Base-by-base conservation (phyloP, 2,888 invertebrate genomes). In the Spicauda simplicius region DNA sequence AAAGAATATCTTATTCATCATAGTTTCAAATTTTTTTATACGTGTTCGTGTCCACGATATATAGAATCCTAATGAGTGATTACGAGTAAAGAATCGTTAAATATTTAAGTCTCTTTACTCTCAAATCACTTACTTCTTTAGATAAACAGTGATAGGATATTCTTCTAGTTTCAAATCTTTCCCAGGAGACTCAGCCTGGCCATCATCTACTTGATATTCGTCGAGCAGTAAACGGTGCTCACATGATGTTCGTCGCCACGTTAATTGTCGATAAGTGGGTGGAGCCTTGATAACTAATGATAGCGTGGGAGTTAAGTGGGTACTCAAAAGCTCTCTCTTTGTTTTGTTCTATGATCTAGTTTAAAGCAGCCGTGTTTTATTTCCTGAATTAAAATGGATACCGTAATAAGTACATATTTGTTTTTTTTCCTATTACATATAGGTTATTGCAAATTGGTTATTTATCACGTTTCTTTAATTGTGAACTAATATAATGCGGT, bases 241-340 rank as follows among this genome's bases (percentile, higher is more conserved):
- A 52, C 57, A 58, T 25, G 25, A 58, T 57, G 57, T 16, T 63
- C 50, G 56, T 64, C 59, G 50, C 45, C 62, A 56, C 66, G 71
- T 76, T 73, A 80, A 78, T 77, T 76, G 75, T 59, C 59, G 60
- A 59, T 58, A 63, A 58, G 84, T 82, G 81, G 85, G 84, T 76
- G 69, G 64, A 57, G 73, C 81, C 83, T 80, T 81, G 80, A 58
- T 64, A 62, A 45, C 70, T 69, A 68, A 70, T 62, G 50, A 25
- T 5, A 5, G 54, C 50, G 80, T 80, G 73, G 79, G 79, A 72
- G 74, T 73, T 30, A 64, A 71, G 73, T 77, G 75, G 77, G 73
- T 57, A 41, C 64, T 14, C 45, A 19, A 14, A 25, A 25, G 57
- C 57, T 58, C 16, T 50, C 20, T 37, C 64, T 64, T 58, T 53